phyloP scores from a whole-genome alignment of 2,888 invertebrate species.

The Cantharis lateralis region DNA sequence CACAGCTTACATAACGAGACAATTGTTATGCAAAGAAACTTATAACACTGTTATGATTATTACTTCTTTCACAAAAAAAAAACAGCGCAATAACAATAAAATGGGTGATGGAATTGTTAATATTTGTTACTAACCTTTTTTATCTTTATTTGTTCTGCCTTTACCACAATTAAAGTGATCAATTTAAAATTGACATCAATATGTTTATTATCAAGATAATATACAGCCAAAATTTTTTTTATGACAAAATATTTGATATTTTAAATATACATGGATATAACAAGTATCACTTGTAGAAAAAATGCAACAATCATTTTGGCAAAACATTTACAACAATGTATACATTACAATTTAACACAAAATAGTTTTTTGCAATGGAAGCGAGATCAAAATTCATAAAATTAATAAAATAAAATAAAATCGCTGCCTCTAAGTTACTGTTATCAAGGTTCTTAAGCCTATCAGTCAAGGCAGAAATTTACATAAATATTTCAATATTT shows the following conservation, averaged over 20 bases:
- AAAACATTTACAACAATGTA: conserved; percentile 24
- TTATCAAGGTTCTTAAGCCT: conserved; percentile 21
- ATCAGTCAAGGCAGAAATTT: conserved; percentile 26
- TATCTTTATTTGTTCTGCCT: not conserved
- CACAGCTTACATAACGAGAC: conserved; percentile 33
- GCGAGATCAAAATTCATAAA: conserved; percentile 25
- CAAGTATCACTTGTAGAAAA: conserved; percentile 2
- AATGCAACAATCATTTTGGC: conserved; percentile 18
- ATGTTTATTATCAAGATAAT: conserved; percentile 3
- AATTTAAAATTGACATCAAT: conserved; percentile 1
- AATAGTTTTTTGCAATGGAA: conserved; percentile 20
- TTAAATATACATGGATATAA: not conserved
- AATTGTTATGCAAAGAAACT: conserved; percentile 15
- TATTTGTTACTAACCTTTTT: not conserved
- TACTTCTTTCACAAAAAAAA: not conserved
- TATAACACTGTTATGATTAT: conserved; percentile 11
- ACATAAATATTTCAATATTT: conserved; percentile 7
- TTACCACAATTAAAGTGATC: not conserved
- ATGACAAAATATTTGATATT: conserved; percentile 1
- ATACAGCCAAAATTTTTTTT: not conserved
- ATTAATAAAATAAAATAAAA: conserved; percentile 9
- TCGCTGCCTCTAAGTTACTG: conserved; percentile 16
- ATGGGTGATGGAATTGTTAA: not conserved
- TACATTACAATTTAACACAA: conserved; percentile 15
- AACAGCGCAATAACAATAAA: not conserved